Evolutionary conservation across 2,888 invertebrate genomes (phyloP).

Genomic region (Bombyx huttoni): DNA sequence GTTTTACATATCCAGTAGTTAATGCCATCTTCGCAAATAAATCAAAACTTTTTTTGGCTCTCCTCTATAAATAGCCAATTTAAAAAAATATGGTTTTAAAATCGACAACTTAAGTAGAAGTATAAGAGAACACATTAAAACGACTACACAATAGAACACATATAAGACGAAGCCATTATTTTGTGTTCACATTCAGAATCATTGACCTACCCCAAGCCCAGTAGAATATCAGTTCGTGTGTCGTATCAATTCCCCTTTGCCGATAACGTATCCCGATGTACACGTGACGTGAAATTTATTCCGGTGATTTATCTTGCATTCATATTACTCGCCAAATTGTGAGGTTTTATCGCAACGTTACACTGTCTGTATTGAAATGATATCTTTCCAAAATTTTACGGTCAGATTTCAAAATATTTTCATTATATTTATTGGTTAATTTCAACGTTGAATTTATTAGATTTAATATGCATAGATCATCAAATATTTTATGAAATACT

Average conservation of each 20-base stretch:
- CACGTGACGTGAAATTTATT: slow-evolving; percentile 69
- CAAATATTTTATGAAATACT: too few species aligned
- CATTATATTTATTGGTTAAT: not conserved
- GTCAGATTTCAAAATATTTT: not conserved
- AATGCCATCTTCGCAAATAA: too few species aligned
- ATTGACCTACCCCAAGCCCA: slow-evolving; percentile 45
- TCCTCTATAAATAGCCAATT: too few species aligned
- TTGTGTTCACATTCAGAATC: slow-evolving; percentile 4
- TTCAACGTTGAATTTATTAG: not conserved
- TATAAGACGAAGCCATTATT: too few species aligned
- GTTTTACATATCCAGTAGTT: too few species aligned
- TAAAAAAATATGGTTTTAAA: too few species aligned
- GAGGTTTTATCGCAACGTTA: slow-evolving; percentile 53
- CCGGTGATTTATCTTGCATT: slow-evolving; percentile 65
- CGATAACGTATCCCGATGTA: slow-evolving; percentile 66
- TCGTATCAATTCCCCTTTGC: slow-evolving; percentile 56
- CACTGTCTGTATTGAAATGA: slow-evolving; percentile 1
- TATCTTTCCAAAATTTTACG: not conserved
- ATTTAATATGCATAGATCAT: too few species aligned
- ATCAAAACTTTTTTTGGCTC: too few species aligned
- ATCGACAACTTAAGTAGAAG: too few species aligned
- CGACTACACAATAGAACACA: too few species aligned
- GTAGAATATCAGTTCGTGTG: slow-evolving; percentile 37
- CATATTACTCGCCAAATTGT: slow-evolving; percentile 60
- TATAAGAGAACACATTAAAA: too few species aligned